Evolutionary conservation across 64 coral and sea anemone species (phyloP).

Genomic region (Anthopleura sola): DNA sequence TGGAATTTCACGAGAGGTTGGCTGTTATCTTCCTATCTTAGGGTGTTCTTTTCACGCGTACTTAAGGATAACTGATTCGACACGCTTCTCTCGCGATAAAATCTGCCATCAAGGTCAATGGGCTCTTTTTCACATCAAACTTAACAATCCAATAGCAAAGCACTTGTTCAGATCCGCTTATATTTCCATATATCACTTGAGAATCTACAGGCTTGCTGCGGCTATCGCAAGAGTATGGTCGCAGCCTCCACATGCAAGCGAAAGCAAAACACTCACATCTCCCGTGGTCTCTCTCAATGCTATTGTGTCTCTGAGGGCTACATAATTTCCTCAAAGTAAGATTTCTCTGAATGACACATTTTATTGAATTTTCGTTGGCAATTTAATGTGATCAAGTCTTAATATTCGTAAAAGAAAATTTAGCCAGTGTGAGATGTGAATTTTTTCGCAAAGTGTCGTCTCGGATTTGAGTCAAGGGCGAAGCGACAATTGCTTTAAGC

Average conservation of each 20-base stretch:
- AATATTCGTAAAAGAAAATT: background rate
- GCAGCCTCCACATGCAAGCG: conserved; percentile 32
- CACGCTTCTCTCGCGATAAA: conserved; percentile 21
- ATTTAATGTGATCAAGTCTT: conserved; percentile 10
- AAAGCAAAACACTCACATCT: conserved; percentile 72
- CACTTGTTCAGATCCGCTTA: conserved; percentile 12
- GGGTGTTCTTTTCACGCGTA: background rate
- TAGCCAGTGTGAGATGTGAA: background rate
- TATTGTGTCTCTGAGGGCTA: conserved; percentile 66
- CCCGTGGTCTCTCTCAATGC: conserved; percentile 77
- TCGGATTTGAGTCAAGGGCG: background rate
- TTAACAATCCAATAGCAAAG: background rate
- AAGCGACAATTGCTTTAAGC: conserved; percentile 73
- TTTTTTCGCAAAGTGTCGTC: background rate
- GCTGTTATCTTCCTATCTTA: background rate
- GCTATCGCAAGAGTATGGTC: conserved; percentile 7
- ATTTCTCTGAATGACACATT: conserved; percentile 8
- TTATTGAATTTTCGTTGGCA: conserved; percentile 4
- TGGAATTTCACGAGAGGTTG: background rate
- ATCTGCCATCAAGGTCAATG: conserved; percentile 22
- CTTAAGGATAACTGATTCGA: conserved; percentile 1
- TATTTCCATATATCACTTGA: conserved; percentile 21
- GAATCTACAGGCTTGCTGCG: conserved; percentile 19
- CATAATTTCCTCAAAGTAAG: conserved; percentile 63
- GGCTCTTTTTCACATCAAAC: background rate